Conservation (phyloP, 2,797 vertebrate genomes). For the Malurus leucopterus region DNA sequence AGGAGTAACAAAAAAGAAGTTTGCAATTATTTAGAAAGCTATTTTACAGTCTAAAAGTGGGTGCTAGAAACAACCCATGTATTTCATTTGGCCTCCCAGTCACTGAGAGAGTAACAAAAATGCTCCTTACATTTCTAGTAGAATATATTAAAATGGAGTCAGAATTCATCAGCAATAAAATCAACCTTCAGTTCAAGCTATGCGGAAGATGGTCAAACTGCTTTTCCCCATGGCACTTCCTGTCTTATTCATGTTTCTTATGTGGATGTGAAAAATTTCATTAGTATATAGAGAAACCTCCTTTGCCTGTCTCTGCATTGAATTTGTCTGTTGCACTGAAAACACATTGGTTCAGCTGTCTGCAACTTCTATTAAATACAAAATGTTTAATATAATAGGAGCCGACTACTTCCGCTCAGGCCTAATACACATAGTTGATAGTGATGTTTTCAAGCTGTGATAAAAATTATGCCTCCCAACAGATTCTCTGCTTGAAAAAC, state of each 20-base stretch:
- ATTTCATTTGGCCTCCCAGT: neutral
- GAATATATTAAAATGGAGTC: neutral
- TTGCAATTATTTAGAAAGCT: neutral
- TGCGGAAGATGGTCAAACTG: neutral
- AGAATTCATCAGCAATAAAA: neutral
- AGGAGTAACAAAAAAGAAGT: neutral
- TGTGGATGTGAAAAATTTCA: neutral
- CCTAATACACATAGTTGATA: neutral
- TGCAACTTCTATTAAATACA: neutral
- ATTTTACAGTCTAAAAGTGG: neutral
- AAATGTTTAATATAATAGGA: neutral
- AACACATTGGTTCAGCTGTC: neutral
- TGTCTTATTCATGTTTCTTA: neutral
- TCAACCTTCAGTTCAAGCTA: neutral
- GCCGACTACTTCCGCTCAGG: neutral
- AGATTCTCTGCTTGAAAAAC: neutral
- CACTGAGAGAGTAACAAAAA: neutral
- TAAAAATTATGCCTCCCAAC: neutral
- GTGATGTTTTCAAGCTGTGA: neutral
- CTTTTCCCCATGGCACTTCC: neutral
- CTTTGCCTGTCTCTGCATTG: neutral
- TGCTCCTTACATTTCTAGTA: neutral
- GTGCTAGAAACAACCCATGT: neutral
- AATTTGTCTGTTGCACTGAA: neutral
- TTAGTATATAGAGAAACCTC: neutral